Conservation (phyloP, 1,140 invertebrate genomes). For the Sycophila sp. region DNA sequence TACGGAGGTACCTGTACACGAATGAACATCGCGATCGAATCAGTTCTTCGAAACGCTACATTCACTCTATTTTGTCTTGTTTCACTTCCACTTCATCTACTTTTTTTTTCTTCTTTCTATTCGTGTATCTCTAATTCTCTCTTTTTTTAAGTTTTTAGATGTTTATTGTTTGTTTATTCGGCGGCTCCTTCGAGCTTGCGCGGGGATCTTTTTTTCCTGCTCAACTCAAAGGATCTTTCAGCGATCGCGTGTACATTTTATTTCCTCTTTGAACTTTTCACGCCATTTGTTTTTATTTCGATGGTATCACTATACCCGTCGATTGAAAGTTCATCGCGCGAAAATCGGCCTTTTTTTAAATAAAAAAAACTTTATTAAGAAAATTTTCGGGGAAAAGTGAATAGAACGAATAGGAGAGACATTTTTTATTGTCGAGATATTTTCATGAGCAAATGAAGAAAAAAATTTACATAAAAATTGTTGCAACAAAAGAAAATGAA, state of each 20-base stretch:
- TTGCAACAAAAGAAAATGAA: slow-evolving; percentile 22
- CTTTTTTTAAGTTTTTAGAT: slow-evolving; percentile 37
- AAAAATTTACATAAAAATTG: slow-evolving; percentile 34
- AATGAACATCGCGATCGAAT: slow-evolving; percentile 27
- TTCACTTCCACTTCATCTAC: slow-evolving; percentile 2
- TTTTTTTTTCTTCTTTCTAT: slow-evolving; percentile 1
- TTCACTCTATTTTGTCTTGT: slow-evolving; percentile 17
- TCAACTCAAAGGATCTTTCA: slow-evolving; percentile 23
- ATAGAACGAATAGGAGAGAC: no score
- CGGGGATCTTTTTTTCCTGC: no score
- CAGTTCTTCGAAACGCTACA: slow-evolving; percentile 27
- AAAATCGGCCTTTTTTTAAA: no score
- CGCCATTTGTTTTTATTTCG: no score
- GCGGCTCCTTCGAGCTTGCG: no score
- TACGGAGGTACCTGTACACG: no score
- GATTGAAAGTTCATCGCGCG: no score
- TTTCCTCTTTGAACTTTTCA: neutral
- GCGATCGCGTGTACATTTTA: slow-evolving; percentile 6
- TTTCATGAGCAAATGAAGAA: slow-evolving; percentile 19
- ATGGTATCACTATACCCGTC: no score
- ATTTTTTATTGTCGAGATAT: slow-evolving; percentile 27
- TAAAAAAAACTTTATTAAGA: no score
- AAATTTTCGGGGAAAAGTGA: no score
- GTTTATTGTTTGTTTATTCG: slow-evolving; percentile 35
- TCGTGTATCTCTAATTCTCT: neutral